Evolutionary conservation across 30 jellyfish, hydroid and myxozoan species (phyloP), one percentile per base, ranked within the genome.

Genomic region (Turritopsis dohrnii): DNA sequence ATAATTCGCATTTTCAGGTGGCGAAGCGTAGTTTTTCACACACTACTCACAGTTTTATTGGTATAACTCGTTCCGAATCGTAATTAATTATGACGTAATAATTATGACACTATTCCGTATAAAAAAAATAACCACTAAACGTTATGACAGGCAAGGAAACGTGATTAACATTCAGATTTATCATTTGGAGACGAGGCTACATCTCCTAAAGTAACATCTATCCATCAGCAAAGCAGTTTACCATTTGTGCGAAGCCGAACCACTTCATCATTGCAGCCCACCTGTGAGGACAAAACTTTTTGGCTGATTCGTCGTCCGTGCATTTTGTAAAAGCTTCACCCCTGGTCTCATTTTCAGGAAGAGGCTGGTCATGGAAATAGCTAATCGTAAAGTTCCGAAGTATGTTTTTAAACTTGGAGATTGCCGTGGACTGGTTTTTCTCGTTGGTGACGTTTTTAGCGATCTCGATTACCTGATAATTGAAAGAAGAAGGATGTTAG

Each of bases 231-330:
- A 27, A 69, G 22, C 0, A 69, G 31, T 84, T 60, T 76, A 92
- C 99, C 92, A 80, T 88, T 72, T 95, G 88, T 8, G 99, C 95
- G 76, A 87, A 94, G 0, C 88, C 74, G 74, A 94, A 94, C 99
- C 99, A 94, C n/a, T 82, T 84, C 74, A 89, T 88, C 99, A 94
- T 94, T 18, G 99, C 99, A 31, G 72, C 84, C 99, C 99, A 94
- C 69, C 99, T 71, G 77, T 86, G 89, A 1, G 99, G 99, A 71
- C 99, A 94, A 71, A 88, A 52, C 53, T 75, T 81, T 88, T 94
- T 89, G 25, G 99, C 99, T 22, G 91, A 81, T 82, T 86, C 99
- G 16, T 82, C 86, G 54, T 90, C 22, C 71, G 92, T 89, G 87
- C 99, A 94, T n/a, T 79, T 88, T 65, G 79, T 82, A 72, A 88